These are phyloP conservation scores for Natator depressus DNA, from an alignment of 2,113 vertebrate genomes.

Conservation along the genomic window DNA sequence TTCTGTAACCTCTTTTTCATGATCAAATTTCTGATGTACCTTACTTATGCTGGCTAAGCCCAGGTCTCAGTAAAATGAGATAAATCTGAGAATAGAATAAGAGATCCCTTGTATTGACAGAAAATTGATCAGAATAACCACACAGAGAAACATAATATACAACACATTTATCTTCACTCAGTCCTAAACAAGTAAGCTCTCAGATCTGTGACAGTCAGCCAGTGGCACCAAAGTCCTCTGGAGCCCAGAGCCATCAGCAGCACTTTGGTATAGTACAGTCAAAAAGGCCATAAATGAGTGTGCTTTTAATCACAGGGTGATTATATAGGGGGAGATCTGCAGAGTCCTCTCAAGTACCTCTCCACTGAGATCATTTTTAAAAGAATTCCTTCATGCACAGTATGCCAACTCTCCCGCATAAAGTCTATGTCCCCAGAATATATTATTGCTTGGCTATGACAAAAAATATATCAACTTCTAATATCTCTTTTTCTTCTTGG, in stretches of 20 bases:
- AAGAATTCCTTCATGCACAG: constrained; percentile 18
- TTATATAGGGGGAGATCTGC: not conserved
- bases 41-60: not conserved
- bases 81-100: not conserved
- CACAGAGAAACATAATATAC: not conserved
- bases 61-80: fast-evolving
- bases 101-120: not conserved
- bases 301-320: not conserved
- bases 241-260: constrained; percentile 15
- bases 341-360: constrained; percentile 29
- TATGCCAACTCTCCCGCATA: not conserved
- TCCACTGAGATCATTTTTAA: not conserved
- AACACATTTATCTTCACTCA: not conserved
- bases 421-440: not conserved
- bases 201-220: constrained; percentile 28
- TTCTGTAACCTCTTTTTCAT: not conserved
- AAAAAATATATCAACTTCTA: not conserved
- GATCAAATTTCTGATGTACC: not conserved
- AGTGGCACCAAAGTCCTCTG: not conserved
- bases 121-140: not conserved
- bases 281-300: not conserved
- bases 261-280: not conserved
- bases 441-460: not conserved
- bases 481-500: constrained; percentile 22
- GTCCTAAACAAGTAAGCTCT: constrained; percentile 9